phyloP scores from a whole-genome alignment of 1,140 invertebrate genomes.

The Calycopis cecrops region DNA sequence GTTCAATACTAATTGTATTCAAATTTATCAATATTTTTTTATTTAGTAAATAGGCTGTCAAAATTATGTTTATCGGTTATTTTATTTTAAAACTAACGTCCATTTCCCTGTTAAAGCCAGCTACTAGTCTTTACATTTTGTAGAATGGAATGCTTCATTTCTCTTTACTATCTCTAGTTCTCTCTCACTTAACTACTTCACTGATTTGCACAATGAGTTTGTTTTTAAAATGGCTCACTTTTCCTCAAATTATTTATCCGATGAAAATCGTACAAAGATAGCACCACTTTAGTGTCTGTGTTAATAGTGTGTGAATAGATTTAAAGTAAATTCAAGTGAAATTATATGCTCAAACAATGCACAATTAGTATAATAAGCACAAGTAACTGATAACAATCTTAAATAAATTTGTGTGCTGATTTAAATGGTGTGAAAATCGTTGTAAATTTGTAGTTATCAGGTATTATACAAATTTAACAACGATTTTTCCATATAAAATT shows the following conservation, averaged over 20 bases:
- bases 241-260: slow-evolving; percentile 53
- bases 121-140: slow-evolving; percentile 65
- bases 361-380: slow-evolving; percentile 5
- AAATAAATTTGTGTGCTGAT: not conserved
- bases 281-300: slow-evolving; percentile 35
- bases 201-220: slow-evolving; percentile 68
- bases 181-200: slow-evolving; percentile 69
- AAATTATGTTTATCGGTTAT: slow-evolving; percentile 36
- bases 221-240: slow-evolving; percentile 74
- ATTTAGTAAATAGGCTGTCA: slow-evolving; percentile 27
- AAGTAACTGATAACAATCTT: not conserved
- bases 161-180: slow-evolving; percentile 67
- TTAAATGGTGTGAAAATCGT: slow-evolving; percentile 1
- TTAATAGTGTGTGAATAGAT: slow-evolving; percentile 10
- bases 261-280: not conserved
- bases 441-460: not conserved
- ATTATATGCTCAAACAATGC: not conserved
- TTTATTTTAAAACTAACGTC: slow-evolving; percentile 53
- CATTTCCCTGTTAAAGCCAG: slow-evolving; percentile 74
- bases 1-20: slow-evolving; percentile 30
- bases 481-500: no score
- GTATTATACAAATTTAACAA: no score
- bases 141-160: slow-evolving; percentile 73
- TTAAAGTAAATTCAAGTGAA: not conserved
- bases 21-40: slow-evolving; percentile 22